Conservation (phyloP, 2,113 vertebrate species). For the Eublepharis macularius region DNA sequence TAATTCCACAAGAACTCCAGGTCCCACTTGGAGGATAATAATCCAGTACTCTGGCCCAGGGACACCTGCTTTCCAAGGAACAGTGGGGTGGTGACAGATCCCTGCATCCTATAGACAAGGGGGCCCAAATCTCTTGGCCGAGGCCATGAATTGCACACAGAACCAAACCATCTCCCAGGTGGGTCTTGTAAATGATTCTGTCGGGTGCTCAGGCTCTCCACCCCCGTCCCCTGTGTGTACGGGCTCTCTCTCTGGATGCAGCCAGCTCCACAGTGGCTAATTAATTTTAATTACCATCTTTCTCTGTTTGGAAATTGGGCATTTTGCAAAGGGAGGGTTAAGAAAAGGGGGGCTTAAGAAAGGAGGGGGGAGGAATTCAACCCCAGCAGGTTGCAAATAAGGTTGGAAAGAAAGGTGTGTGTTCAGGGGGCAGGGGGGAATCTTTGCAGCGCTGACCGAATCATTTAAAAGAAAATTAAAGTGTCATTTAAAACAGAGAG, state of each 20-base stretch:
- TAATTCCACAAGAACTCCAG: no score
- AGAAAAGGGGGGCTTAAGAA: neutral
- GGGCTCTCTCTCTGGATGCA: neutral
- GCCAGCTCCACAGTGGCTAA: conserved; percentile 16
- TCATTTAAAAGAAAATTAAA: conserved; percentile 39
- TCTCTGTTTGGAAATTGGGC: conserved; percentile 46
- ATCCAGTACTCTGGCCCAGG: no score
- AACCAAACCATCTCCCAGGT: neutral
- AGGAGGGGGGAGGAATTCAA: neutral
- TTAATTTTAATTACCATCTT: conserved; percentile 55
- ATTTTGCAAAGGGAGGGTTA: conserved; percentile 7
- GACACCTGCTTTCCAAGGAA: no score
- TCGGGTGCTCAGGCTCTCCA: neutral
- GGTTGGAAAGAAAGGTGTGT: neutral
- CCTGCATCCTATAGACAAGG: neutral
- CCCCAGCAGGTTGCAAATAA: conserved; percentile 18
- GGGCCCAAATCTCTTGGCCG: no score
- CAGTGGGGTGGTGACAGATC: rapidly evolving
- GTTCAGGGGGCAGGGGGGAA: neutral
- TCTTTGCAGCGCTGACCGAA: neutral
- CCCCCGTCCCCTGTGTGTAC: neutral
- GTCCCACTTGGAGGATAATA: no score
- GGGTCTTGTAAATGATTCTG: neutral
- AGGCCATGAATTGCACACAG: no score
- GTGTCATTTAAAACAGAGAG: conserved; percentile 24